Evolutionary conservation across 2,113 vertebrate genomes (phyloP).

Genomic region (Paradisaea rubra): DNA sequence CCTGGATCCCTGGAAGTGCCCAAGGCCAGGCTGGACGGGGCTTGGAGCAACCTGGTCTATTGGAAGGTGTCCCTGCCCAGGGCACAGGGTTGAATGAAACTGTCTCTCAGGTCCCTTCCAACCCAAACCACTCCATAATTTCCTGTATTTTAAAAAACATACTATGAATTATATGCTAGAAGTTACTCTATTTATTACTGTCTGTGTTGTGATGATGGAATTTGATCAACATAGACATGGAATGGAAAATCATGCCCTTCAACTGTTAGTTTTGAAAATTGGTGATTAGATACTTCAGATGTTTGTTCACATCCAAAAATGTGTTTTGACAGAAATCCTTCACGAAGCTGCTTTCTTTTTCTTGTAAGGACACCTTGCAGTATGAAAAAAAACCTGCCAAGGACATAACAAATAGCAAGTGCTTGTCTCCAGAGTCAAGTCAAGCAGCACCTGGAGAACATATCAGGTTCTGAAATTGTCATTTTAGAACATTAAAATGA

Average conservation of each 20-base stretch:
- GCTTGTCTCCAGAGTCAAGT: neutral
- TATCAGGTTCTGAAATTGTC: neutral
- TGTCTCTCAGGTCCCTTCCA: neutral
- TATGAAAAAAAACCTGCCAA: neutral
- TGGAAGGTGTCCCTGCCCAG: neutral
- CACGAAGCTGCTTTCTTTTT: neutral
- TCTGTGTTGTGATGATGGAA: neutral
- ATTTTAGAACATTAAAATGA: neutral
- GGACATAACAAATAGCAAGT: neutral
- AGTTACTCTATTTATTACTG: neutral
- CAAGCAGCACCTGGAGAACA: neutral
- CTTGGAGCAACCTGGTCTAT: rapidly evolving
- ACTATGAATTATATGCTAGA: neutral
- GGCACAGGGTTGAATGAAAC: rapidly evolving
- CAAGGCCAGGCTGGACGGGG: rapidly evolving
- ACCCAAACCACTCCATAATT: neutral
- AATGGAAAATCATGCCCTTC: neutral
- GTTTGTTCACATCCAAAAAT: neutral
- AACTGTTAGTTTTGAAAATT: neutral
- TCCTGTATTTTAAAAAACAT: neutral
- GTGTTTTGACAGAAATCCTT: neutral
- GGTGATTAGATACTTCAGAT: neutral
- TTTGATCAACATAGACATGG: neutral
- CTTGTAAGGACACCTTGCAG: neutral
- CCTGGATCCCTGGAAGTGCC: neutral